phyloP scores from a whole-genome alignment of 2,888 invertebrate genomes.

The Cenopis cana region DNA sequence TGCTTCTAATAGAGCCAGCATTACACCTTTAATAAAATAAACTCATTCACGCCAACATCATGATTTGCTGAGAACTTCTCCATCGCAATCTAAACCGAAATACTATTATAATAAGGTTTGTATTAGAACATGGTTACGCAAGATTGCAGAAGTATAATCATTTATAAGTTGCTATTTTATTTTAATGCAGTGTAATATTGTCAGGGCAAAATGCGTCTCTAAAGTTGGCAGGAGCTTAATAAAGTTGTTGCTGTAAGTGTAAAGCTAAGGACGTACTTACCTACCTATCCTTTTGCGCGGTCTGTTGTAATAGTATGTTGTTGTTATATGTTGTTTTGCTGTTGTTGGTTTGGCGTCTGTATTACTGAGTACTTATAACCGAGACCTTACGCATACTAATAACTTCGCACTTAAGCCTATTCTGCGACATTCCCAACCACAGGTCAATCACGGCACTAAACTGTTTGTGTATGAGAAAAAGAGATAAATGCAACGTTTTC shows the following conservation, averaged over 20 bases:
- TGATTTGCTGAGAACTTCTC: constrained; percentile 56
- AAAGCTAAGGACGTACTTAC: neutral
- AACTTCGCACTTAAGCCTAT: constrained; percentile 1
- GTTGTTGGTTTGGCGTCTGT: too few species aligned
- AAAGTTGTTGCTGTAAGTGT: neutral
- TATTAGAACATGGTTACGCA: neutral
- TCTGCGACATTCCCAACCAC: constrained; percentile 57
- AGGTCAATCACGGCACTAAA: constrained; percentile 76
- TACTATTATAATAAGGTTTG: neutral
- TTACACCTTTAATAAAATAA: constrained; percentile 64
- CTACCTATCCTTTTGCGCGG: too few species aligned
- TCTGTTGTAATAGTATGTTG: neutral
- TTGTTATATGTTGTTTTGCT: too few species aligned
- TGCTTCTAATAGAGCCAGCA: constrained; percentile 53
- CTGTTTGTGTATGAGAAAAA: constrained; percentile 78
- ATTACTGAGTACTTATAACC: too few species aligned
- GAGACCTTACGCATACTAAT: too few species aligned
- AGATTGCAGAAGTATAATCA: constrained; percentile 13
- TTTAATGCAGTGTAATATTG: constrained; percentile 25
- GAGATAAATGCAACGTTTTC: constrained; percentile 75
- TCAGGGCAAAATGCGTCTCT: neutral
- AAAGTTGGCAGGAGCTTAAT: neutral
- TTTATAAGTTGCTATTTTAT: constrained; percentile 13
- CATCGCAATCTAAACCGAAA: constrained; percentile 38
- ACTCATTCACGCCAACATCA: constrained; percentile 66